A percentile compares a stretch with the other conserved stretches of the same genome.
Evolutionary conservation across 2,888 invertebrate species (phyloP).

Genomic region (Melitaea athalia): DNA sequence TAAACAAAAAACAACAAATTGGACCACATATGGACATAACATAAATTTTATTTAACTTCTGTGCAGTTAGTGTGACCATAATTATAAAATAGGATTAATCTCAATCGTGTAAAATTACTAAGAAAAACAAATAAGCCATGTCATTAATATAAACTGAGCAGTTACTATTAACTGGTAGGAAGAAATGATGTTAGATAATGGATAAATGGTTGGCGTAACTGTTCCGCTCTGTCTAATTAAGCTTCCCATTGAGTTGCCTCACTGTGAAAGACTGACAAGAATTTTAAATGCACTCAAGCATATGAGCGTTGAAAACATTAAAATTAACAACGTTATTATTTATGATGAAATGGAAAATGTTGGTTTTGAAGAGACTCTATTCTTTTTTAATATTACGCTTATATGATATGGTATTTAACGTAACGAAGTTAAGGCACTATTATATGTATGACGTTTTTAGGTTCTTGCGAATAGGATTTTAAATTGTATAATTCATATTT

Average conservation of each 20-base stretch:
- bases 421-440: background rate
- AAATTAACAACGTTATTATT: constrained; percentile 6
- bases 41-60: background rate
- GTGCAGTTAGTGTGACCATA: background rate
- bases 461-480: too few species aligned
- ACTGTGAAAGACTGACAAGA: constrained; percentile 9
- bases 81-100: background rate
- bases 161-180: constrained; percentile 12
- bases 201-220: constrained; percentile 22
- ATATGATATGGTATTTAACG: too few species aligned
- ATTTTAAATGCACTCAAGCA: constrained; percentile 8
- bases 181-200: constrained; percentile 23
- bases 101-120: background rate
- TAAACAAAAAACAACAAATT: too few species aligned
- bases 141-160: constrained; percentile 19
- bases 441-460: background rate
- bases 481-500: background rate
- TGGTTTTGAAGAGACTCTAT: background rate
- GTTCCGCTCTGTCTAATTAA: constrained; percentile 24
- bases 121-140: background rate
- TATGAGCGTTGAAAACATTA: constrained; percentile 11
- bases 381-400: background rate
- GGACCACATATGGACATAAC: too few species aligned
- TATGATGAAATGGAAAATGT: constrained; percentile 2
- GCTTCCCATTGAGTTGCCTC: constrained; percentile 10